Conservation (phyloP, 2,888 invertebrate genomes). For the Hirudinaria manillensis region DNA sequence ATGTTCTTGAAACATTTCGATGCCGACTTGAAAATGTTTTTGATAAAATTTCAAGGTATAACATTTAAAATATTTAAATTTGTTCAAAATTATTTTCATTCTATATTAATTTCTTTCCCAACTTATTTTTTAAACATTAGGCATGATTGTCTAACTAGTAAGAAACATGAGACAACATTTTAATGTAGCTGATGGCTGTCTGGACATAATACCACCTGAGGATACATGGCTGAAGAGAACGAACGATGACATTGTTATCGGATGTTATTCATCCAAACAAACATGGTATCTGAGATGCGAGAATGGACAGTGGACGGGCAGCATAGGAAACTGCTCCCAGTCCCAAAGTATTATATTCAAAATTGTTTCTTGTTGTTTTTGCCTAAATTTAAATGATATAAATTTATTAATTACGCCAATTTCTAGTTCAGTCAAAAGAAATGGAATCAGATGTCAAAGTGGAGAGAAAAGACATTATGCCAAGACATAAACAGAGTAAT, state of each 20-base stretch:
- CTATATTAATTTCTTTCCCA: too few species aligned
- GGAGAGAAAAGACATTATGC: neutral
- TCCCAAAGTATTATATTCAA: neutral
- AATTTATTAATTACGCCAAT: too few species aligned
- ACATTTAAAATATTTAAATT: neutral
- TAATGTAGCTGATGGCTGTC: conserved; percentile 18
- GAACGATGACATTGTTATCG: conserved; percentile 29
- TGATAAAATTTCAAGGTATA: neutral
- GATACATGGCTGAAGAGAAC: conserved; percentile 27
- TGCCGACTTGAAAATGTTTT: neutral
- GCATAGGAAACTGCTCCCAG: conserved; percentile 32
- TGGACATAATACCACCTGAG: conserved; percentile 24
- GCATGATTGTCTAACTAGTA: too few species aligned
- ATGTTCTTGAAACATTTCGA: neutral
- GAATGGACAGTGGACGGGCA: conserved; percentile 33
- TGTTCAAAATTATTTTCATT: neutral
- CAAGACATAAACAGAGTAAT: conserved; percentile 1
- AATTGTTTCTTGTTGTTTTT: neutral
- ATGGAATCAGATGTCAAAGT: too few species aligned
- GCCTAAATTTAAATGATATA: neutral
- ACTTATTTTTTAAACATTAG: too few species aligned
- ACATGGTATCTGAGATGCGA: conserved; percentile 35
- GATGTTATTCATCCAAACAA: conserved; percentile 31
- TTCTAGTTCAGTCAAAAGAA: too few species aligned
- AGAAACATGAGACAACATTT: neutral